These are phyloP conservation scores for Nannospalax galili DNA, from an alignment of 2,113 vertebrate species.

Conservation along the genomic window DNA sequence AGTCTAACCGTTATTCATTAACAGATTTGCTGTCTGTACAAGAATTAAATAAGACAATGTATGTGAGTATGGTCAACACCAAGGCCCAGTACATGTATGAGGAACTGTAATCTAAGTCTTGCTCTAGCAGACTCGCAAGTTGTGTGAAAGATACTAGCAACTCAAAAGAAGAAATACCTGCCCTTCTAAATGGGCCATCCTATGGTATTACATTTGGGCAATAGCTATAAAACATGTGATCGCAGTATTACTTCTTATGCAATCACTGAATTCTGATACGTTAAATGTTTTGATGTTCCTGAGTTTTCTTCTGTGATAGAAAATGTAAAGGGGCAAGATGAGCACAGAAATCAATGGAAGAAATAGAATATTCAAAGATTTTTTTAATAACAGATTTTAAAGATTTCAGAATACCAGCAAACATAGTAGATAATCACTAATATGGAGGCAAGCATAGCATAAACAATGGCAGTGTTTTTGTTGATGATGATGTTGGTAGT, in stretches of 20 bases:
- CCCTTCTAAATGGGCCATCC: neutral
- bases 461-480: neutral
- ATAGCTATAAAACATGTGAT: neutral
- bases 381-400: conserved; percentile 30
- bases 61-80: neutral
- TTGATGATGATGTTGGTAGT: neutral
- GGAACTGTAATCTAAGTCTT: conserved; percentile 18
- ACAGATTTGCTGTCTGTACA: neutral
- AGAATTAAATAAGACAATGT: neutral
- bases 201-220: neutral
- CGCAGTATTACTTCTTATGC: neutral
- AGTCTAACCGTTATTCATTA: neutral
- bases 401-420: conserved; percentile 40
- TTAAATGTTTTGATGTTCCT: neutral
- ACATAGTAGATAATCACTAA: neutral
- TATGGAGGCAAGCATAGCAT: neutral
- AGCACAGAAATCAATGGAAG: neutral
- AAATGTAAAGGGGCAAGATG: conserved; percentile 12
- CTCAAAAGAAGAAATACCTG: neutral
- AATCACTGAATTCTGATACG: neutral
- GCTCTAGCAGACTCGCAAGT: neutral
- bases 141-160: neutral
- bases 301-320: neutral
- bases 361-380: neutral
- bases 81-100: neutral